These are phyloP conservation scores for Sesia apiformis DNA, from an alignment of 2,888 invertebrate species.

Conservation along the genomic window DNA sequence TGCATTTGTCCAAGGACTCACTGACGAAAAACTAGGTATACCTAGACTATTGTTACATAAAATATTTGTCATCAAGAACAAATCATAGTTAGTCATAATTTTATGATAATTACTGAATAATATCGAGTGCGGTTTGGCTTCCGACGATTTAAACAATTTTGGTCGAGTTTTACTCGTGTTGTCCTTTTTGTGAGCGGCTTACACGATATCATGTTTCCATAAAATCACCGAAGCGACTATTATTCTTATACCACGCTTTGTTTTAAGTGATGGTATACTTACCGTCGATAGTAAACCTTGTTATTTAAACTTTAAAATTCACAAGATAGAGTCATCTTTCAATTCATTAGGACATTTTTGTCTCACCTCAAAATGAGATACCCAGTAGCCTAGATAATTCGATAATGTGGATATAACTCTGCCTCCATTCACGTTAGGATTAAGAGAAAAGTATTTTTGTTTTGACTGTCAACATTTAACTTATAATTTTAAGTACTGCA, in stretches of 20 bases:
- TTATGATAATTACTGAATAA: conserved; percentile 21
- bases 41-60: no score
- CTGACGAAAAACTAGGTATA: no score
- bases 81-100: no score
- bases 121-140: conserved; percentile 46
- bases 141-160: conserved; percentile 72
- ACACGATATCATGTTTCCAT: conserved; percentile 71
- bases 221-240: conserved; percentile 73
- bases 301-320: conserved; percentile 14
- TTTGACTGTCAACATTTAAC: no score
- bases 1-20: no score
- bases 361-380: conserved; percentile 26
- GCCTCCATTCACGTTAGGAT: conserved; percentile 63
- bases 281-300: conserved; percentile 18
- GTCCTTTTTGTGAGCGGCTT: conserved; percentile 67
- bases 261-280: conserved; percentile 25
- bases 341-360: conserved; percentile 13
- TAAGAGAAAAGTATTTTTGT: conserved; percentile 64
- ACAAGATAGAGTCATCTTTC: background rate
- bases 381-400: conserved; percentile 74
- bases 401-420: conserved; percentile 69
- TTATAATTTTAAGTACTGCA: no score
- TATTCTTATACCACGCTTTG: conserved; percentile 43
- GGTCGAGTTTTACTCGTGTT: conserved; percentile 46
- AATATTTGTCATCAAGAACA: no score